These are phyloP conservation scores for Hipparchia semele DNA, from an alignment of 2,888 invertebrate species.

Conservation along the genomic window DNA sequence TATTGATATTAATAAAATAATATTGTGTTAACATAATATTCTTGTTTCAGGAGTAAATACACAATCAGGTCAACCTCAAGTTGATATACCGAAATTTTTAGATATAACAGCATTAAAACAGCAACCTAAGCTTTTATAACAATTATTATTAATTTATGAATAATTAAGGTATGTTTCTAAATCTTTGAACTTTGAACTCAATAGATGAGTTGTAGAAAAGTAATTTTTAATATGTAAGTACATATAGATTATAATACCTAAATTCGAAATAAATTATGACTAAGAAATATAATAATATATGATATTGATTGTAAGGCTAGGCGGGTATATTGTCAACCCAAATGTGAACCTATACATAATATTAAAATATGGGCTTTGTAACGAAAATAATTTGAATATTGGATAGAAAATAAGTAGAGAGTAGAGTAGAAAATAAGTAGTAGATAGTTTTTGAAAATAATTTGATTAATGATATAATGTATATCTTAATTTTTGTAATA, in stretches of 20 bases:
- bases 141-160: constrained; percentile 34
- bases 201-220: constrained; percentile 32
- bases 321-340: no score
- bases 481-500: neutral
- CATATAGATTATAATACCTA: neutral
- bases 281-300: neutral
- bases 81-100: constrained; percentile 82
- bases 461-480: neutral
- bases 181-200: neutral
- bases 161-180: neutral
- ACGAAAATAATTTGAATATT: no score
- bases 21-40: neutral
- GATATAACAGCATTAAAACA: constrained; percentile 87
- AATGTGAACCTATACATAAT: no score
- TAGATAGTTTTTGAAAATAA: no score
- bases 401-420: no score
- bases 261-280: no score
- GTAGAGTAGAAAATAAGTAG: no score
- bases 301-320: neutral
- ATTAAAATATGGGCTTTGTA: no score
- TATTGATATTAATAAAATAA: no score
- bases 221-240: neutral
- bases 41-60: constrained; percentile 49
- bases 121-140: constrained; percentile 85
- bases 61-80: constrained; percentile 40